These are phyloP conservation scores for Pluvialis apricaria DNA, from an alignment of 2,113 vertebrate species.

Conservation along the genomic window DNA sequence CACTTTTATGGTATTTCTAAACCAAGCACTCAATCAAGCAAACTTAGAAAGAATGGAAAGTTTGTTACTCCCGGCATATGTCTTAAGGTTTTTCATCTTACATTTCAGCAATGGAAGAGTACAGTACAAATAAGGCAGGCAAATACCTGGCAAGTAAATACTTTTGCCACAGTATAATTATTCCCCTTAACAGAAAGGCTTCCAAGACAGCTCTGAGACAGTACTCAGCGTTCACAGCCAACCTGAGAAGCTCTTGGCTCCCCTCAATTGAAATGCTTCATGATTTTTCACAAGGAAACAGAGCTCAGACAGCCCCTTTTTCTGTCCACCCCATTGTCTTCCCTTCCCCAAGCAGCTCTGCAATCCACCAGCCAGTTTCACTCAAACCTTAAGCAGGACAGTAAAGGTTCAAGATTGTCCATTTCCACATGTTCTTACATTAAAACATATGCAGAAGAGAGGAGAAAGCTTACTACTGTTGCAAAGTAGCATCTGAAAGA, in stretches of 20 bases:
- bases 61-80: not conserved
- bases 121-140: not conserved
- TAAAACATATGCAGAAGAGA: not conserved
- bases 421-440: not conserved
- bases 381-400: not conserved
- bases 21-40: constrained; percentile 13
- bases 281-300: not conserved
- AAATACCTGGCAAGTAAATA: not conserved
- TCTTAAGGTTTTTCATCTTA: not conserved
- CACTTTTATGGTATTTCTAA: constrained; percentile 35
- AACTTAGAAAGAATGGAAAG: constrained; percentile 1
- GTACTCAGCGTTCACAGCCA: not conserved
- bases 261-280: not conserved
- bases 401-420: not conserved
- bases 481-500: not conserved
- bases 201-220: not conserved
- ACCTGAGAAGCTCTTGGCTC: not conserved
- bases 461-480: not conserved
- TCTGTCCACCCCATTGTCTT: not conserved
- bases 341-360: not conserved
- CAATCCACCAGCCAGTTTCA: not conserved
- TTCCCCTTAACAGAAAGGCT: not conserved
- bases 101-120: not conserved
- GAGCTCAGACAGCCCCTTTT: not conserved
- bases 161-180: not conserved